Base-by-base conservation (phyloP, 2,888 invertebrate species). In the Platerodrilus igneus region DNA sequence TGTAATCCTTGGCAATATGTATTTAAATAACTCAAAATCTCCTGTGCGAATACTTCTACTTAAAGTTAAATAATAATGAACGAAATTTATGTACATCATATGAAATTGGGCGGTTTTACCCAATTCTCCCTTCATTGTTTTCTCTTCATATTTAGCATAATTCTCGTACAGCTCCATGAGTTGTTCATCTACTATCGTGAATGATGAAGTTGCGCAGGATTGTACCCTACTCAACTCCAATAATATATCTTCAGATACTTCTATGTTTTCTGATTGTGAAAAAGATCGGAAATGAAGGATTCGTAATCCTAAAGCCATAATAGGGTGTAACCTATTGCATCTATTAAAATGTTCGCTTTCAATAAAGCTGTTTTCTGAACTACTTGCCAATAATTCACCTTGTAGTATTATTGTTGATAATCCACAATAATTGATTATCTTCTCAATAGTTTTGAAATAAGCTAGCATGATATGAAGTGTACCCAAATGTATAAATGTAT, bases 401-500 rank as follows among this genome's bases (percentile, higher is more conserved):
- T 53, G 39, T 4, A 53, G 35, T 22, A 56, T 35, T 1, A 55
- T 36, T 14, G 45, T 34, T 6, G 48, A 23, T 34, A 55, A 44
- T 3, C 51, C 52, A 25, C 36, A 55, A 15, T 41, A 38, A 34
- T 28, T 33, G 20, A 56, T 55, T 28, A 49, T 41, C 50, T 54
- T 56, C 7, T 53, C 55, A n/a, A 58, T 27, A 19, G 53, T 53
- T 43, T 56, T 53, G 10, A 58, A 50, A 41, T 38, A 53, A 4
- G 52, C 45, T 45, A 57, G 38, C 45, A 50, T 49, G 15, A 57
- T 52, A 23, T 59, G 56, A 33, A 67, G 62, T 22, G 50, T 43
- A 3, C 62, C 62, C 15, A 57, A 38, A 52, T 60, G 56, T 23
- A 63, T 57, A 38, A 60, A 63, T 34, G 64, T 15, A 37, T 55